These are phyloP conservation scores for Microhierax caerulescens DNA, from an alignment of 2,797 vertebrate genomes.

Conservation along the genomic window DNA sequence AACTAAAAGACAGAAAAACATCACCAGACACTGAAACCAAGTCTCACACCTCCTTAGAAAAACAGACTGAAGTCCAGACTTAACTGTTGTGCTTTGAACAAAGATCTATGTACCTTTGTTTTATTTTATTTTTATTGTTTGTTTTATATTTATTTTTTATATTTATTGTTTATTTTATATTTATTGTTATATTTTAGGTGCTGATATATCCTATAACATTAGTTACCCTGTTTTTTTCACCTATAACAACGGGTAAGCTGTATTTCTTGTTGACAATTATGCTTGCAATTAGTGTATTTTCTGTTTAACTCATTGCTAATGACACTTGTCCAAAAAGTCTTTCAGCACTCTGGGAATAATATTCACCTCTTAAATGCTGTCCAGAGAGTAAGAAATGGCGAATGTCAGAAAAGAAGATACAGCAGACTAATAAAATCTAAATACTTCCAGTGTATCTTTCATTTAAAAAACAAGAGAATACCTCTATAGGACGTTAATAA, in stretches of 20 bases:
- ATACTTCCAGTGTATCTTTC: neutral
- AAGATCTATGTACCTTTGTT: neutral
- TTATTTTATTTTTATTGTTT: too few species aligned
- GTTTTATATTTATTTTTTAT: too few species aligned
- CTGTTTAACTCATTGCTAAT: neutral
- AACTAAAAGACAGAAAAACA: neutral
- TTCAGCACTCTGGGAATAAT: neutral
- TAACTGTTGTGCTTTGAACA: neutral
- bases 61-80: neutral
- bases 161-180: too few species aligned
- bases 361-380: neutral
- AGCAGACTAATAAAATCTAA: neutral
- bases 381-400: neutral
- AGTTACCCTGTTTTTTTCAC: neutral
- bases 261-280: neutral
- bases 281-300: neutral
- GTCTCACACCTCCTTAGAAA: neutral
- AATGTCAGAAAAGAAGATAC: neutral
- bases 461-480: neutral
- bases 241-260: neutral
- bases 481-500: neutral
- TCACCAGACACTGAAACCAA: neutral
- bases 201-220: neutral
- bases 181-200: neutral
- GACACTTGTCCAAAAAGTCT: neutral